Percentiles rank a stretch among this genome's conserved stretches.
Conservation (phyloP, 2,113 vertebrate species). For the Mus pahari region DNA sequence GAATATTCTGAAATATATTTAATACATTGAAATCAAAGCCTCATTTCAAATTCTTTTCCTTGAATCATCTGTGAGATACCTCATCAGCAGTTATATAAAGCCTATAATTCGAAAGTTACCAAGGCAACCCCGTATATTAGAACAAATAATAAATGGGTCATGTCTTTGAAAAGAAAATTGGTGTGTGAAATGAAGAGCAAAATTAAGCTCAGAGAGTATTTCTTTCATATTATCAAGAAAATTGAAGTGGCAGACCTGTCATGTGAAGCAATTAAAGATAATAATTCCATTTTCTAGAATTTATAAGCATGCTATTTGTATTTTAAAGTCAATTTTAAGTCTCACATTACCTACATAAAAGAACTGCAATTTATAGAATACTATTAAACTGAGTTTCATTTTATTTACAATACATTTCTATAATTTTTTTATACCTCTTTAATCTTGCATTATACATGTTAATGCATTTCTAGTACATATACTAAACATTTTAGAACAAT, state of each 20-base stretch:
- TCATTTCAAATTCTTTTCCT: neutral
- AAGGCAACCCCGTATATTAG: constrained; percentile 19
- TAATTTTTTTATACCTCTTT: neutral
- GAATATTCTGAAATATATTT: neutral
- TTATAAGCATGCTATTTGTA: neutral
- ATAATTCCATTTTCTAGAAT: constrained; percentile 21
- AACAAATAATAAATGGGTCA: constrained; percentile 30
- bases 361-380: neutral
- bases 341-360: neutral
- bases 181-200: constrained; percentile 46
- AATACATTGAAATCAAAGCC: neutral
- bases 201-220: constrained; percentile 23
- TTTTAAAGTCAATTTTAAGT: constrained; percentile 30
- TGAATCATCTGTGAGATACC: neutral
- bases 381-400: neutral
- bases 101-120: constrained; percentile 38
- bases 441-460: neutral
- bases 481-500: constrained; percentile 8
- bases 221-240: neutral
- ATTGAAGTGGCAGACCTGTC: neutral
- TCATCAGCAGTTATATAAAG: neutral
- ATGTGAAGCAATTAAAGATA: constrained; percentile 8
- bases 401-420: neutral
- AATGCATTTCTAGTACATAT: neutral
- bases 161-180: constrained; percentile 49